Evolutionary conservation across 2,888 invertebrate species (phyloP).

Genomic region (Drosophila melanocephala): DNA sequence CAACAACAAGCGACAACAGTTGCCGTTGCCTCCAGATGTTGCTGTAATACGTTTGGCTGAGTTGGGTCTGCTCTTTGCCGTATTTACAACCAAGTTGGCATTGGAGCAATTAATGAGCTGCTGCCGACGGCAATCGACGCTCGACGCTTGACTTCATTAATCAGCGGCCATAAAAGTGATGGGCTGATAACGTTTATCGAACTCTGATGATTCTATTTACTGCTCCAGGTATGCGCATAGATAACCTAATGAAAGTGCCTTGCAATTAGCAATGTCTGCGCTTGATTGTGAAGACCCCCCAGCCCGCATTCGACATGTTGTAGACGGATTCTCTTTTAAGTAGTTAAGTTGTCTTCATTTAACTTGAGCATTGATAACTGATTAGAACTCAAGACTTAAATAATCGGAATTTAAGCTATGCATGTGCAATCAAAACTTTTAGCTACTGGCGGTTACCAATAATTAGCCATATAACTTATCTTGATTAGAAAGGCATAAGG

Average conservation of each 20-base stretch:
- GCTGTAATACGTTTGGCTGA: constrained; percentile 15
- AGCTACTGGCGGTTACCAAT: constrained; percentile 34
- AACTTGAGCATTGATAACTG: constrained; percentile 13
- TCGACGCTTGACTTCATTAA: constrained; percentile 67
- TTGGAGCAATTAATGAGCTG: constrained; percentile 74
- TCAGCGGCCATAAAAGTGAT: constrained; percentile 77
- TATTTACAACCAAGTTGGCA: constrained; percentile 68
- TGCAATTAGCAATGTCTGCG: constrained; percentile 58
- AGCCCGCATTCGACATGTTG: constrained; percentile 5
- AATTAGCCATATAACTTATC: constrained; percentile 48
- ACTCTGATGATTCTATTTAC: constrained; percentile 74
- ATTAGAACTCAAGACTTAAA: constrained; percentile 5
- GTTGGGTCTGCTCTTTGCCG: constrained; percentile 43
- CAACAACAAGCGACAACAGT: constrained; percentile 43
- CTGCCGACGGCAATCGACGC: constrained; percentile 64
- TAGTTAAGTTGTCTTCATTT: constrained; percentile 17
- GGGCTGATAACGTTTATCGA: constrained; percentile 77
- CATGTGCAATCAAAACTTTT: constrained; percentile 21
- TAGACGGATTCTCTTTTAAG: constrained; percentile 6
- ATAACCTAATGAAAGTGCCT: constrained; percentile 69
- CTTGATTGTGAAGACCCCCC: constrained; percentile 35
- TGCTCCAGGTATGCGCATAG: constrained; percentile 53
- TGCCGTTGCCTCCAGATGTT: constrained; percentile 37
- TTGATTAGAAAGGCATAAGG: constrained; percentile 3
- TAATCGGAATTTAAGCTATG: constrained; percentile 8